These are phyloP conservation scores for Apocheima hispidaria DNA, from an alignment of 2,888 invertebrate species.

Conservation along the genomic window DNA sequence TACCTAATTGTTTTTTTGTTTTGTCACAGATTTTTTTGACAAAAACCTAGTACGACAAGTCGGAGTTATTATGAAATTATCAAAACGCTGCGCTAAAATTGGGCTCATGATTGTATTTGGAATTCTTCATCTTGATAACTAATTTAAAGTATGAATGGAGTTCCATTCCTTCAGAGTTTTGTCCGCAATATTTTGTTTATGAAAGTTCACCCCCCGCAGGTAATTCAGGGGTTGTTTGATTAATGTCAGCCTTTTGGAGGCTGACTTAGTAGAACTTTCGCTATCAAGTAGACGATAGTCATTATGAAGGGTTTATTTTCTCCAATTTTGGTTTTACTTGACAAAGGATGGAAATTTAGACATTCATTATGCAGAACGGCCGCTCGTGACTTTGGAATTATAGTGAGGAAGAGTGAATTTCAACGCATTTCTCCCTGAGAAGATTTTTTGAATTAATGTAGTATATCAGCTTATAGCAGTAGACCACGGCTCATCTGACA, in stretches of 20 bases:
- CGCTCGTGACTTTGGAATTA: slow-evolving; percentile 17
- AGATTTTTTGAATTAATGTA: too few species aligned
- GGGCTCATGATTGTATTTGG: slow-evolving; percentile 30
- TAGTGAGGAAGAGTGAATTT: slow-evolving; percentile 16
- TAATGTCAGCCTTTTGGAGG: slow-evolving; percentile 51
- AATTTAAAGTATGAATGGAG: slow-evolving; percentile 53
- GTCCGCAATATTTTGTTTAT: slow-evolving; percentile 53
- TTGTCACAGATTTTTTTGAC: not conserved
- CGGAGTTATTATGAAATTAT: slow-evolving; percentile 11
- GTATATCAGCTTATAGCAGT: too few species aligned
- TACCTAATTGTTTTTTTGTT: not conserved
- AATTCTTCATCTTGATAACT: slow-evolving; percentile 43
- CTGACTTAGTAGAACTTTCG: slow-evolving; percentile 40
- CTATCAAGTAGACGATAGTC: slow-evolving; percentile 43
- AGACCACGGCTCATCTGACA: too few species aligned
- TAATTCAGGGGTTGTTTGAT: slow-evolving; percentile 57
- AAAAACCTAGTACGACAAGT: slow-evolving; percentile 1
- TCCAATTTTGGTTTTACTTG: slow-evolving; percentile 34
- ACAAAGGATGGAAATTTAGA: slow-evolving; percentile 29
- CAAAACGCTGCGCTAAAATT: slow-evolving; percentile 29
- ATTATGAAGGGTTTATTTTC: slow-evolving; percentile 39
- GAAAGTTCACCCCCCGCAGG: slow-evolving; percentile 51
- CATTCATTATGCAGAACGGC: slow-evolving; percentile 27
- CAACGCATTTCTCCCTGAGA: too few species aligned
- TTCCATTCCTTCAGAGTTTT: slow-evolving; percentile 46